A percentile compares a stretch with the other conserved stretches of the same genome.
These are phyloP conservation scores for Amphimedon queenslandica DNA, from an alignment of 37 sponge, comb jelly and placozoan species.

Conservation along the genomic window DNA sequence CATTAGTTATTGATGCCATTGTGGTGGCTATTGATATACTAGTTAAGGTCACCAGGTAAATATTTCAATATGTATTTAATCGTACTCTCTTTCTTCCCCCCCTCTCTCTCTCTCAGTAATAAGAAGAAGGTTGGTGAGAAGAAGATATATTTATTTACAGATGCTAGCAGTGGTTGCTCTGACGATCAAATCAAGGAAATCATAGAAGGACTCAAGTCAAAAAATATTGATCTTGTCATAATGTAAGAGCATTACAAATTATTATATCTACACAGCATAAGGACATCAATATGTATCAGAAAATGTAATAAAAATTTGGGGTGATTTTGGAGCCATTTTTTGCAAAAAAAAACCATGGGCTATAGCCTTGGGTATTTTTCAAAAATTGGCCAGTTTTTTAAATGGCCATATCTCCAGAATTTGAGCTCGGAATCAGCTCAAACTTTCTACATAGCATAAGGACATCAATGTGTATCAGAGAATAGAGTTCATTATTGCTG, in stretches of 20 bases:
- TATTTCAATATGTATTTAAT: no score
- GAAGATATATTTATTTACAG: conserved; percentile 80
- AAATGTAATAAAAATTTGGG: no score
- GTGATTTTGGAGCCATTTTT: no score
- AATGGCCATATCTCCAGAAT: no score
- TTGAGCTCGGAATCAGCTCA: neutral
- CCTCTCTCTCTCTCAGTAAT: conserved; percentile 5
- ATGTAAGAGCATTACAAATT: conserved; percentile 42
- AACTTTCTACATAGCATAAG: no score
- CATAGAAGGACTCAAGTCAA: conserved; percentile 46
- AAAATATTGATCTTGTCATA: conserved; percentile 59
- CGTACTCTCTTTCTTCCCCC: neutral
- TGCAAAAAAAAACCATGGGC: no score
- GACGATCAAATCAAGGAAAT: conserved; percentile 70
- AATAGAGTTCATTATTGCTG: no score
- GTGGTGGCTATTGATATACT: conserved; percentile 87
- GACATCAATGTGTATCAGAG: no score
- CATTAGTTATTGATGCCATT: conserved; percentile 82
- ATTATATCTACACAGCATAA: no score
- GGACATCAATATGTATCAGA: no score
- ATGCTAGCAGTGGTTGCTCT: conserved; percentile 69
- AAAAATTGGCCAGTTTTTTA: no score
- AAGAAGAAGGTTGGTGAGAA: conserved; percentile 55
- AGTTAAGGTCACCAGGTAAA: conserved; percentile 18
- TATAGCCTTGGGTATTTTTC: no score